A percentile compares a stretch with the other conserved stretches of the same genome.
Evolutionary conservation across 92 coral and sea anemone genomes (phyloP).

Genomic region (Porites divaricata): DNA sequence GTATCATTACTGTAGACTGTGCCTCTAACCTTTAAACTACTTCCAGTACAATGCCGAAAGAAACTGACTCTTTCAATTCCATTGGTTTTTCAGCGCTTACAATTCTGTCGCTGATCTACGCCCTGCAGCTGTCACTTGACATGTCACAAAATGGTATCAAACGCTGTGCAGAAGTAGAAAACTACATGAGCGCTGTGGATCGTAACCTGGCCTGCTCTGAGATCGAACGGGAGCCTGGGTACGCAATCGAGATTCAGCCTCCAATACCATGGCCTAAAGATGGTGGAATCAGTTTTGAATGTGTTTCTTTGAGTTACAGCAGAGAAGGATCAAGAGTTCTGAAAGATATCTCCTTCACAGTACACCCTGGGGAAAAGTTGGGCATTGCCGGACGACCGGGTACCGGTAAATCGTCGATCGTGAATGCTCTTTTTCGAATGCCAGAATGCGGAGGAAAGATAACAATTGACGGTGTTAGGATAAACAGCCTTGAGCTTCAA

Average conservation of each 20-base stretch:
- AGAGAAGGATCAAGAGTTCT: conserved; percentile 64
- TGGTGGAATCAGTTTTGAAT: conserved; percentile 64
- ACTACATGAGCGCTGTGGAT: conserved; percentile 82
- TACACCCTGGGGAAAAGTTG: conserved; percentile 80
- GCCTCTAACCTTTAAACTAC: too few species aligned
- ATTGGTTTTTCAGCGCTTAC: conserved; percentile 50
- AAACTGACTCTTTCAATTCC: too few species aligned
- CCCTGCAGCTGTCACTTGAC: conserved; percentile 81
- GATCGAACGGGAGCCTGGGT: conserved; percentile 84
- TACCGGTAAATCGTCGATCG: conserved; percentile 81
- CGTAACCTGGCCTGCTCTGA: conserved; percentile 67
- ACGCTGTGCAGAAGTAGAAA: conserved; percentile 80
- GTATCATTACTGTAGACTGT: too few species aligned
- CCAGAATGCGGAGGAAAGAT: conserved; percentile 79
- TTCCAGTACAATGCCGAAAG: too few species aligned
- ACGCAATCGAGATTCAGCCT: conserved; percentile 72
- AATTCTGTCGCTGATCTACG: conserved; percentile 74
- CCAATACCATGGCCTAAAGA: conserved; percentile 90
- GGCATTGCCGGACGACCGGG: conserved; percentile 92
- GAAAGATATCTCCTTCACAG: conserved; percentile 65
- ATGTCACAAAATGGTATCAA: conserved; percentile 76
- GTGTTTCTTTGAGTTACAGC: conserved; percentile 68
- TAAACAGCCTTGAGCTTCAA: conserved; percentile 73
- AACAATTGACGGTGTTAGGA: conserved; percentile 70
- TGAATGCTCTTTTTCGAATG: conserved; percentile 83